Conservation (phyloP, 2,888 invertebrate genomes). For the Omphaloscelis lunosa region DNA sequence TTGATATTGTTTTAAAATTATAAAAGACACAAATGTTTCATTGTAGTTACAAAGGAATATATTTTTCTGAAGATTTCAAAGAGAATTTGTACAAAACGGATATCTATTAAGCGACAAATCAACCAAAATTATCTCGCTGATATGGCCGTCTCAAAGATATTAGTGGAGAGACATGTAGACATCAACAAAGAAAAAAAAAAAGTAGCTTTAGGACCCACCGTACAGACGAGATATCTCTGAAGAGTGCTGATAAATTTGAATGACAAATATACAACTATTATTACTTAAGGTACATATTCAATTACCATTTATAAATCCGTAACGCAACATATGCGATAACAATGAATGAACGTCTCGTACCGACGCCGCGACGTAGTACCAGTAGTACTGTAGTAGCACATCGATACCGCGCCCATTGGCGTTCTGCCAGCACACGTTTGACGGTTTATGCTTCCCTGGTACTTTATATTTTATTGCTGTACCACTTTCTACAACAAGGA, state of each 20-base stretch:
- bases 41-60: constrained; percentile 4
- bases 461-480: constrained; percentile 58
- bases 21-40: neutral
- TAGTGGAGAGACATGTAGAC: neutral
- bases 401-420: constrained; percentile 66
- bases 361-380: constrained; percentile 36
- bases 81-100: neutral
- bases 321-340: constrained; percentile 60
- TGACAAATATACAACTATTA: constrained; percentile 14
- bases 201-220: neutral
- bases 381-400: constrained; percentile 55
- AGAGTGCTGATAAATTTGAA: constrained; percentile 33
- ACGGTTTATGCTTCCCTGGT: constrained; percentile 68
- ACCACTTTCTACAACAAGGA: constrained; percentile 35
- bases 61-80: neutral
- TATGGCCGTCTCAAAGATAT: neutral
- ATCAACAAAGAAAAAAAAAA: neutral
- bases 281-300: constrained; percentile 22
- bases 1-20: constrained; percentile 8
- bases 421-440: constrained; percentile 69
- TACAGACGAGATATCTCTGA: neutral
- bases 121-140: neutral
- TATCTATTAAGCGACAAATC: neutral
- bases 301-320: constrained; percentile 39
- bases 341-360: constrained; percentile 67